A percentile compares a stretch with the other conserved stretches of the same genome.
phyloP scores from a whole-genome alignment of 2,113 vertebrate species.

The Anolis sagrei region DNA sequence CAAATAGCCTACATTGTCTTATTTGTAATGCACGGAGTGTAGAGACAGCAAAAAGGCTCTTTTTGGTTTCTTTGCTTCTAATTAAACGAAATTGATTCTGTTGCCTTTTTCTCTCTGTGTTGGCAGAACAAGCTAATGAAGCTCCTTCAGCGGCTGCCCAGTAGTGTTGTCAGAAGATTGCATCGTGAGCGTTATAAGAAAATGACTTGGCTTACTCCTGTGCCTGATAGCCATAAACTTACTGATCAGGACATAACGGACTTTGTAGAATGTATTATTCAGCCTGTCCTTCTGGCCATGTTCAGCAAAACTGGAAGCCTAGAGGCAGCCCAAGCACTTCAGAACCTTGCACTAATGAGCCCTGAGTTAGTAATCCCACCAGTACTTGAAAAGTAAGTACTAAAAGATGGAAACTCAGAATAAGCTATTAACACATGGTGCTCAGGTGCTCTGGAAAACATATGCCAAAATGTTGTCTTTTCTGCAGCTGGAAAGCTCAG shows the following conservation, averaged over 20 bases:
- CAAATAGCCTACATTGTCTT: too few species aligned
- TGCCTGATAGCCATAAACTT: slow-evolving; percentile 93
- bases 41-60: not conserved
- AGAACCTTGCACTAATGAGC: slow-evolving; percentile 96
- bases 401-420: not conserved
- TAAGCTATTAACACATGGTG: not conserved
- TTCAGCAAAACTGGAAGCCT: slow-evolving; percentile 99
- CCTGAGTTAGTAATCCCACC: slow-evolving; percentile 97
- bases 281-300: slow-evolving; percentile 97
- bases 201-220: slow-evolving; percentile 89
- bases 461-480: not conserved
- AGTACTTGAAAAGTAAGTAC: slow-evolving; percentile 93
- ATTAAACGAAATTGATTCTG: slow-evolving; percentile 9
- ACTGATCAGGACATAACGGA: slow-evolving; percentile 94
- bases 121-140: slow-evolving; percentile 97
- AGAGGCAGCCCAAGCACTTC: slow-evolving; percentile 95
- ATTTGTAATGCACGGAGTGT: too few species aligned
- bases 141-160: slow-evolving; percentile 93
- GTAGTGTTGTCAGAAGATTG: slow-evolving; percentile 89
- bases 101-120: slow-evolving; percentile 45
- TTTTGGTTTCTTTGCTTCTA: not conserved
- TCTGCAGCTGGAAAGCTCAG: not conserved
- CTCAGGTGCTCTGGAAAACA: not conserved
- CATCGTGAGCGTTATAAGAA: slow-evolving; percentile 96
- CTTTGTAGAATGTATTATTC: slow-evolving; percentile 96